A percentile compares a stretch with the other conserved stretches of the same genome.
These are phyloP conservation scores for Rhinichthys osculus DNA, from an alignment of 2,797 vertebrate genomes.

Conservation along the genomic window DNA sequence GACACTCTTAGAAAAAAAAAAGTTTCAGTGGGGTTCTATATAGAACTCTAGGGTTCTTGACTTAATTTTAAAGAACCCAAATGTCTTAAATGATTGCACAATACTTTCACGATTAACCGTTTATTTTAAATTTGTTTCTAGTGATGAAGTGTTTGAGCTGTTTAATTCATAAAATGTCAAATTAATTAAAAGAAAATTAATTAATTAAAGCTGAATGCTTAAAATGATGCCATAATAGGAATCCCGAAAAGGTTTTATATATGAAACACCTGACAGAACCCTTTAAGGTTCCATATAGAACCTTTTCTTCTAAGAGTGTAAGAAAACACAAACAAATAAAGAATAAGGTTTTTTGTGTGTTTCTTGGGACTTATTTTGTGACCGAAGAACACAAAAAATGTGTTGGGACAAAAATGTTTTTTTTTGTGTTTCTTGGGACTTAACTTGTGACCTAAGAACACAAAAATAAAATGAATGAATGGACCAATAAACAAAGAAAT, in stretches of 20 bases:
- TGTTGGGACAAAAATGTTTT: background rate
- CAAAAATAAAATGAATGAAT: background rate
- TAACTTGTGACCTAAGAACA: background rate
- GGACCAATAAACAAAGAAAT: background rate
- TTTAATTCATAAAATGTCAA: background rate
- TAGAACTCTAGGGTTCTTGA: background rate
- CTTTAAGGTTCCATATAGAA: background rate
- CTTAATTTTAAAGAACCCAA: background rate
- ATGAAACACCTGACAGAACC: background rate
- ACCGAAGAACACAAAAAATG: background rate
- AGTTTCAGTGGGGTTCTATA: background rate
- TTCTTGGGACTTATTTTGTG: background rate
- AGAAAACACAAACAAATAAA: background rate
- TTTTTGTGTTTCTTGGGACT: background rate
- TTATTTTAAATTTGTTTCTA: background rate
- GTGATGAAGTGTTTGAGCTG: background rate
- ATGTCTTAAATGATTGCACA: no score
- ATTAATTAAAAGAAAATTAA: background rate
- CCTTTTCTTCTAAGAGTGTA: background rate
- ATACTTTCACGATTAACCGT: background rate
- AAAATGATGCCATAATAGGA: background rate
- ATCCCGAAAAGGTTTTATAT: no score
- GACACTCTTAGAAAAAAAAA: background rate
- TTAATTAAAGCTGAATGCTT: background rate
- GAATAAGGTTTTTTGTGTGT: background rate